Evolutionary conservation across 2,797 vertebrate species (phyloP), one percentile per base, ranked within the genome.

Genomic region (Phataginus tetradactyla): DNA sequence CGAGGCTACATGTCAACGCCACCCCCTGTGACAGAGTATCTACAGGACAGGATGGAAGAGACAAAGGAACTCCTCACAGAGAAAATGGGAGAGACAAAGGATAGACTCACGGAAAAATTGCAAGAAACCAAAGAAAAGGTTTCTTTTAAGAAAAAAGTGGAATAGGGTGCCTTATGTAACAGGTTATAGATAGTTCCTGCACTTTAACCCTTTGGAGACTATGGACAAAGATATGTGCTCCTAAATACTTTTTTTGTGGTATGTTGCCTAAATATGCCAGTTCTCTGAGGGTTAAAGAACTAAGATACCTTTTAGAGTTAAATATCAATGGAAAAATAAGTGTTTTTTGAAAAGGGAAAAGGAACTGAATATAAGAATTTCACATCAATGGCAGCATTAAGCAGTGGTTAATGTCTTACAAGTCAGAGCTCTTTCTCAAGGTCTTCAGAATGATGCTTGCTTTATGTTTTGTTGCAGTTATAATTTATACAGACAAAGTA

Each of bases 11-110:
- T 99, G 96, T 99, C 99, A n/a, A 99, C 99, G 0, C 99, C 99
- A 0, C 99, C 99, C 4, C 99, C 99, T 0, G 99, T 99, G 21
- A 99, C 99, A 86, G 99, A 99, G 18, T 99, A 99, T 98, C 91
- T 99, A 6, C 99, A 99, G 97, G 99, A 99, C 98, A 99, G 99
- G 96, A 99, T 99, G 99, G 99, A 99, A 96, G 99, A 99, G 96
- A 99, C 99, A 0, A 99, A 99, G 93, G 99, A 99, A 92, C 98
- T 98, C 55, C 96, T 99, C 68, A 99, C 99, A 0, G 99, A 99
- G 97, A 99, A 99, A 97, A 99, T 99, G 99, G 99, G 98, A 92
- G 99, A 99, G 97, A 99, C 99, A 3, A 99, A 99, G 79, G 99
- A 98, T 72, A 99, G 98, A 69, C 97, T 99, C 39, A 98, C 98